Percentiles rank a stretch among this genome's conserved stretches.
Evolutionary conservation across 2,797 vertebrate genomes (phyloP).

Genomic region (Sebastes nivosus): DNA sequence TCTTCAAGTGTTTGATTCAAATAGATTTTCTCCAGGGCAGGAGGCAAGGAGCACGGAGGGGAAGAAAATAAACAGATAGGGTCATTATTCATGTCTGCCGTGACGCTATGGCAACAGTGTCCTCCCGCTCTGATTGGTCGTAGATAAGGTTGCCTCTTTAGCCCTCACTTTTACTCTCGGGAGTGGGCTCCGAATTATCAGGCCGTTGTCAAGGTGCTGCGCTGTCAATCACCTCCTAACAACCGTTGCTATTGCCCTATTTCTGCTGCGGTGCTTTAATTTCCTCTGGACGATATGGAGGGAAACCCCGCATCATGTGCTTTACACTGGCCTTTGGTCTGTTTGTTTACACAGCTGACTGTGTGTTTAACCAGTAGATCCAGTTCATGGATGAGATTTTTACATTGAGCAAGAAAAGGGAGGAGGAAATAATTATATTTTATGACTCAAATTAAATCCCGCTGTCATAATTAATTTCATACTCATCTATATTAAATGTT

Average conservation of each 20-base stretch:
- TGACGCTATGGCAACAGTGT: constrained; percentile 80
- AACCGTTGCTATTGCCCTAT: constrained; percentile 25
- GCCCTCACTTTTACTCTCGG: constrained; percentile 52
- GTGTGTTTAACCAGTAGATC: constrained; percentile 26
- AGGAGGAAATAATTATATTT: neutral
- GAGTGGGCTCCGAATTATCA: constrained; percentile 56
- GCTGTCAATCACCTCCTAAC: constrained; percentile 56
- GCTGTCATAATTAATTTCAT: neutral
- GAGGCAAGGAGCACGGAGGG: constrained; percentile 47
- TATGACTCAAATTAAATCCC: neutral
- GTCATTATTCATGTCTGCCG: constrained; percentile 78
- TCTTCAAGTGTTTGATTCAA: constrained; percentile 69
- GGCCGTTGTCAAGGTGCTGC: constrained; percentile 46
- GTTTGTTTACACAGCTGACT: constrained; percentile 30
- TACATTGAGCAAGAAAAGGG: neutral
- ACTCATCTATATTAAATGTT: neutral
- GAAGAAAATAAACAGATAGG: constrained; percentile 74
- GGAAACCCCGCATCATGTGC: constrained; percentile 29
- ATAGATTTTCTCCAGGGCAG: constrained; percentile 60
- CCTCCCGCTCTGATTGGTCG: constrained; percentile 73
- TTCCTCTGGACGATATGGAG: constrained; percentile 32
- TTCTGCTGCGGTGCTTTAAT: constrained; percentile 35
- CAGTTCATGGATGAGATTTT: constrained; percentile 12
- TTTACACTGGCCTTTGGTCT: neutral
- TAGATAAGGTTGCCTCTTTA: constrained; percentile 71